phyloP scores from a whole-genome alignment of 2,113 vertebrate species.

The Neofelis nebulosa region DNA sequence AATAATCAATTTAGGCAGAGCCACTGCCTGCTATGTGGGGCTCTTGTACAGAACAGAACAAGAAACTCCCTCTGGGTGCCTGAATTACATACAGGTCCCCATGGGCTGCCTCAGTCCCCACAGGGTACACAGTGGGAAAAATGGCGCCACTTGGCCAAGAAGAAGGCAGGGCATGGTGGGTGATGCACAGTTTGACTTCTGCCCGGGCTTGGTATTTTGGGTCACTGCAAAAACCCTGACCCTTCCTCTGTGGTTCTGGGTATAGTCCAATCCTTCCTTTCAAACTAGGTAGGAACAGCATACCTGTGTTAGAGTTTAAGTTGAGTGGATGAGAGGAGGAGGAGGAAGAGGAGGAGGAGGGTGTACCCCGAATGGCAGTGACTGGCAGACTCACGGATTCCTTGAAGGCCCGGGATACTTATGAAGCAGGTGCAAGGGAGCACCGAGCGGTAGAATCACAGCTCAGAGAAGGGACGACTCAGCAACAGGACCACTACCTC shows the following conservation, averaged over 20 bases:
- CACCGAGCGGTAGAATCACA: neutral
- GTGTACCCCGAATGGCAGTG: neutral
- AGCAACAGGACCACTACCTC: no score
- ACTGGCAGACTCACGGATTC: neutral
- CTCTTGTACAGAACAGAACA: neutral
- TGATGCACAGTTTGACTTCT: neutral
- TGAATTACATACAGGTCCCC: neutral
- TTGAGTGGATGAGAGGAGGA: neutral
- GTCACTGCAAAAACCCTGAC: neutral
- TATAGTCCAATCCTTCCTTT: neutral
- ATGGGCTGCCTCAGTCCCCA: neutral
- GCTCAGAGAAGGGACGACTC: neutral
- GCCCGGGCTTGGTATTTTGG: neutral
- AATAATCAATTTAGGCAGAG: neutral
- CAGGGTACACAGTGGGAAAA: no score
- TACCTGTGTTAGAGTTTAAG: neutral
- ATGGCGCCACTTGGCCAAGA: rapidly evolving
- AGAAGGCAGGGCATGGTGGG: neutral
- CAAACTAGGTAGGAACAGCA: neutral
- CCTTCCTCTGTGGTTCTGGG: neutral
- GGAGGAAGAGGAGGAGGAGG: neutral
- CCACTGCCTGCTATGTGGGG: neutral
- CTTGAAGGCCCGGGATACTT: neutral
- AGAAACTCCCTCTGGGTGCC: neutral
- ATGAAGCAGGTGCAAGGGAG: neutral